Base-by-base conservation (phyloP, 2,113 vertebrate genomes). In the Canis aureus region DNA sequence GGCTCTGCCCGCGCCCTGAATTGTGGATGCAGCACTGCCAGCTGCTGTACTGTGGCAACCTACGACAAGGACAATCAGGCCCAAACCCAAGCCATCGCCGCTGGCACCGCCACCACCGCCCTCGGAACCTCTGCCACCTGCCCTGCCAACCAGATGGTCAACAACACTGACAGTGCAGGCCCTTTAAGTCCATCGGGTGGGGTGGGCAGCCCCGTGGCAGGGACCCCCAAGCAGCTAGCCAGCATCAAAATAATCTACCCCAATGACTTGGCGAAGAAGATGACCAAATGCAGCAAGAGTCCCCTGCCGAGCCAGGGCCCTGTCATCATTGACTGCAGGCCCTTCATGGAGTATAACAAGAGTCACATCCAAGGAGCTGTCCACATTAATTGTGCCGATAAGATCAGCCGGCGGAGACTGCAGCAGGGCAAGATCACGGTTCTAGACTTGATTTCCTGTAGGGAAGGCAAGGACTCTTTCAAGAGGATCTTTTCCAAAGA, bases 401-500 rank as follows among this genome's bases (percentile, higher is more conserved):
- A 99, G 98, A 99, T 99, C 98, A 99, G 99, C 99, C 99, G 99
- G 79, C 98, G 99, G 64, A 98, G 99, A 97, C 99, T 99, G 64
- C 99, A 99, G 98, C 99, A 99, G 98, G 99, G 99, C 98, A 99
- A 99, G 98, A 99, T 99, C 99, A 99, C 99, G 0, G 99, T 99
- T 95, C 98, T 99, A 98, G 99, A 99, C 99, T 99, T 99, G 98
- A 99, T 99, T 98, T 99, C 99, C 97, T 99, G 99, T 98, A 99
- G 99, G 53, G 99, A 99, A 98, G 99, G 99, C 99, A 99, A 99
- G 98, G 99, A 99, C 99, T 99, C 99, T 82, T 99, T 99, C 98
- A 99, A 99, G 98, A 99, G 99, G 98, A 99, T 99, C 98, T 99
- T 99, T 99, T 99, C 99, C 99, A 99, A 99, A 99, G 99, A 99